Evolutionary conservation across 1,140 invertebrate genomes (phyloP).

Genomic region (Eumaeus atala): DNA sequence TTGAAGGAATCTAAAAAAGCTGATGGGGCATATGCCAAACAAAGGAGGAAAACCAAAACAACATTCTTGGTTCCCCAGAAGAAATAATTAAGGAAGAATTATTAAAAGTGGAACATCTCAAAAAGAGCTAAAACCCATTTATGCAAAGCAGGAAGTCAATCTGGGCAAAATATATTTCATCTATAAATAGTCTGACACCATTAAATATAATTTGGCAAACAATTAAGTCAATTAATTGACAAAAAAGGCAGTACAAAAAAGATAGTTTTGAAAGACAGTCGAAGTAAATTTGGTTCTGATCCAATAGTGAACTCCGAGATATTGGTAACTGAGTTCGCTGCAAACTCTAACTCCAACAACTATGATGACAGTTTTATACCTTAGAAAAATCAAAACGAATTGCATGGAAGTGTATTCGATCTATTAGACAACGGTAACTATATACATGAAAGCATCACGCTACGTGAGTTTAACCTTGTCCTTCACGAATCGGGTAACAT

Average conservation of each 20-base stretch:
- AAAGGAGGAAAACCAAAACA: not conserved
- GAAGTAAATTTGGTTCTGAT: not conserved
- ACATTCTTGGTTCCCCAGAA: not conserved
- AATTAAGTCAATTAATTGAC: not conserved
- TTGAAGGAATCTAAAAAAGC: not conserved
- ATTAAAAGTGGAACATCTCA: not conserved
- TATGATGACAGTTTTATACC: not conserved
- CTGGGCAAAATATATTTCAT: constrained; percentile 1
- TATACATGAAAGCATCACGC: not conserved
- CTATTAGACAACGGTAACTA: not conserved
- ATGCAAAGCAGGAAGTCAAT: not conserved
- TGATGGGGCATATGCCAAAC: not conserved
- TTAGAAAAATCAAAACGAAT: not conserved
- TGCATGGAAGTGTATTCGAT: not conserved
- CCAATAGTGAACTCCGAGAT: not conserved
- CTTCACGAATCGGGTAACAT: not conserved
- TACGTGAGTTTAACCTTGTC: not conserved
- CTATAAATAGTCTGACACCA: not conserved
- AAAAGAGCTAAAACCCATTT: constrained; percentile 1
- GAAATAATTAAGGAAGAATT: not conserved
- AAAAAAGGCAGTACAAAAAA: not conserved
- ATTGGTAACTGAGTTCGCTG: not conserved
- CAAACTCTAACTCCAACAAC: not conserved
- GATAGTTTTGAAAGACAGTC: not conserved
- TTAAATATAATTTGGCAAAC: not conserved